A percentile compares a stretch with the other conserved stretches of the same genome.
These are phyloP conservation scores for Pristiophorus japonicus DNA, from an alignment of 2,113 vertebrate species.

Conservation along the genomic window DNA sequence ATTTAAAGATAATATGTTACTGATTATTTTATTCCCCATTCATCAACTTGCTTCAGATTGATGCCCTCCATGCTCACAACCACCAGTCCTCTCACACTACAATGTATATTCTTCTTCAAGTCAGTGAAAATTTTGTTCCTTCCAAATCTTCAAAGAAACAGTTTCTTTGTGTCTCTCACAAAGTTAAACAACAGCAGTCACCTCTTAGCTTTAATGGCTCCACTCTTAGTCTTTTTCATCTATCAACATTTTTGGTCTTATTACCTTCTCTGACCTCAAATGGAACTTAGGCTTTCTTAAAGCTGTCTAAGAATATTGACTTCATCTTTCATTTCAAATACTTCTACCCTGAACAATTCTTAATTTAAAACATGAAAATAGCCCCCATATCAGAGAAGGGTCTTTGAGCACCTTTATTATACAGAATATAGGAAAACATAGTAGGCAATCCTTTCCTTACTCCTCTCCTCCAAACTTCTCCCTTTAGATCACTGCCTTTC, in stretches of 20 bases:
- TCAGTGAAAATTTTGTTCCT: conserved; percentile 14
- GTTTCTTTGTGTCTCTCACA: background rate
- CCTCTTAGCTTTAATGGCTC: background rate
- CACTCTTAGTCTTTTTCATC: conserved; percentile 5
- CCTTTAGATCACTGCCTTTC: background rate
- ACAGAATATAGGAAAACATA: background rate
- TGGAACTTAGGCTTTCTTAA: background rate
- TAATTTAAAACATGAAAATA: background rate
- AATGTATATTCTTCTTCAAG: background rate
- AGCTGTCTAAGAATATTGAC: background rate
- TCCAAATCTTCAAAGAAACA: background rate
- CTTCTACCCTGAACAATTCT: background rate
- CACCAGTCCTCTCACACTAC: background rate
- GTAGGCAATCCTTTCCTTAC: background rate
- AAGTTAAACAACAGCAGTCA: background rate
- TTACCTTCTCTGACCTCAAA: background rate
- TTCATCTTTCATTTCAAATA: background rate
- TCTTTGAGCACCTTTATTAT: background rate
- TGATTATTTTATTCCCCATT: background rate
- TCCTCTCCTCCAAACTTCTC: background rate
- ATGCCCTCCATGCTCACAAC: background rate
- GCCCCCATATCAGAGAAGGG: background rate
- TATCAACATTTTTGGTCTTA: background rate
- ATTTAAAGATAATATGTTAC: background rate
- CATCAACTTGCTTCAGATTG: background rate